A percentile compares a stretch with the other conserved stretches of the same genome.
phyloP scores from a whole-genome alignment of 1,140 invertebrate genomes.

The Spodoptera frugiperda region DNA sequence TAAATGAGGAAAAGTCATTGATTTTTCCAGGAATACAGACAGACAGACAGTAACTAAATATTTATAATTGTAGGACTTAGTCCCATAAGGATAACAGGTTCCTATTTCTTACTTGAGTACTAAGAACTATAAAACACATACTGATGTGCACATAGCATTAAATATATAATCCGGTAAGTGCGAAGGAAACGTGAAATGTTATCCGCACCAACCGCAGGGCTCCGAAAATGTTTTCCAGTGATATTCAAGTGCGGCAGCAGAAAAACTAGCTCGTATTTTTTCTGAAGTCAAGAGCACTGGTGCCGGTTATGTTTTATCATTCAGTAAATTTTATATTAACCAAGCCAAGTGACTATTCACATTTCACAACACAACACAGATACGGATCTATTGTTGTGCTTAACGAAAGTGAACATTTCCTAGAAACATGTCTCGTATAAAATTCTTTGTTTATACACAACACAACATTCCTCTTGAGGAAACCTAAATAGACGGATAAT shows the following conservation, averaged over 20 bases:
- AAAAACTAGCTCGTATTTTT: slow-evolving; percentile 71
- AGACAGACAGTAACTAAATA: too few relatives aligned
- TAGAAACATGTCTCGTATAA: slow-evolving; percentile 38
- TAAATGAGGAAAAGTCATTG: slow-evolving; percentile 9
- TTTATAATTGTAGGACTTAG: not conserved
- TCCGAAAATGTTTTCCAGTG: slow-evolving; percentile 72
- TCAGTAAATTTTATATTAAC: slow-evolving; percentile 62
- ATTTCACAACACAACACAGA: slow-evolving; percentile 21
- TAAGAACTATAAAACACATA: not conserved
- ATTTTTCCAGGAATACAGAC: not conserved
- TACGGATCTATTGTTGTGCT: slow-evolving; percentile 33
- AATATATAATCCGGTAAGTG: slow-evolving; percentile 3
- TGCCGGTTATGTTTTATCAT: slow-evolving; percentile 61
- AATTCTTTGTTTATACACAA: slow-evolving; percentile 37
- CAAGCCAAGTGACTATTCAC: slow-evolving; percentile 43
- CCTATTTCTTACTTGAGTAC: not conserved
- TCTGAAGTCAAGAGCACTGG: slow-evolving; percentile 59
- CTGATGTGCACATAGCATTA: slow-evolving; percentile 16
- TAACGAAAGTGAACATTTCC: slow-evolving; percentile 35
- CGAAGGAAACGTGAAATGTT: slow-evolving; percentile 66
- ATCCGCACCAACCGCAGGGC: slow-evolving; percentile 66
- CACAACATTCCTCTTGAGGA: slow-evolving; percentile 23
- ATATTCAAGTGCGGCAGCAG: slow-evolving; percentile 64
- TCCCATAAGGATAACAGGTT: not conserved
- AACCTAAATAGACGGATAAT: slow-evolving; percentile 33